These are phyloP conservation scores for Endotricha flammealis DNA, from an alignment of 2,888 invertebrate genomes.

Conservation along the genomic window DNA sequence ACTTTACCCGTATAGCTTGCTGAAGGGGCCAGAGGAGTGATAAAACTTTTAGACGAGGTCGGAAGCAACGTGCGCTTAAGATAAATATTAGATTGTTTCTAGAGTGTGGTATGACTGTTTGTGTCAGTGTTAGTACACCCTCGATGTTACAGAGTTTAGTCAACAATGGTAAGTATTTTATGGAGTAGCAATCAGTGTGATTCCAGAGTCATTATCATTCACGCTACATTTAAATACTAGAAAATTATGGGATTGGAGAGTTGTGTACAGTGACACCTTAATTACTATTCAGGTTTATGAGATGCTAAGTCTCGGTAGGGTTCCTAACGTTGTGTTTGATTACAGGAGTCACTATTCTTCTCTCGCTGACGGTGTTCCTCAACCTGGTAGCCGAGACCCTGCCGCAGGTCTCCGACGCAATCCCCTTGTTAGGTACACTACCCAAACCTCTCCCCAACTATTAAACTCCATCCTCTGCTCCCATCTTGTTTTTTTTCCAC, in stretches of 20 bases:
- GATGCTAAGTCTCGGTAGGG: slow-evolving; percentile 28
- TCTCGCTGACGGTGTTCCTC: slow-evolving; percentile 99
- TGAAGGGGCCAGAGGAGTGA: slow-evolving; percentile 18
- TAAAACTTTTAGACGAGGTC: slow-evolving; percentile 36
- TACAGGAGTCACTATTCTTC: slow-evolving; percentile 99
- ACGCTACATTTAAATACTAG: slow-evolving; percentile 13
- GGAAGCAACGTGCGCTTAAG: slow-evolving; percentile 40
- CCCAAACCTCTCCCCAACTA: slow-evolving; percentile 60
- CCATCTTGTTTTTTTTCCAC: slow-evolving; percentile 46
- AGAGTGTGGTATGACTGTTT: slow-evolving; percentile 49
- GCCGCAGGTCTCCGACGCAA: slow-evolving; percentile 99
- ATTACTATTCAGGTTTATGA: neutral
- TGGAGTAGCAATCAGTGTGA: slow-evolving; percentile 28
- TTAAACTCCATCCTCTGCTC: slow-evolving; percentile 47
- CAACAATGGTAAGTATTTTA: slow-evolving; percentile 35
- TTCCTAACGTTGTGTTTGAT: slow-evolving; percentile 82
- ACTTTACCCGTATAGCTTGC: slow-evolving; percentile 22
- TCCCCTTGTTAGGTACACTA: slow-evolving; percentile 98
- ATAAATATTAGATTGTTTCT: slow-evolving; percentile 48
- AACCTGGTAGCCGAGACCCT: slow-evolving; percentile 99
- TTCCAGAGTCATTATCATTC: slow-evolving; percentile 26
- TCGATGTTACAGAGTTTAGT: slow-evolving; percentile 23
- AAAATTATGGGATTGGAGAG: slow-evolving; percentile 29
- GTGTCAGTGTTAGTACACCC: slow-evolving; percentile 36
- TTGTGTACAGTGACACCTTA: slow-evolving; percentile 27